Evolutionary conservation across 2,888 invertebrate genomes (phyloP).

Genomic region (Diarsia rubi): DNA sequence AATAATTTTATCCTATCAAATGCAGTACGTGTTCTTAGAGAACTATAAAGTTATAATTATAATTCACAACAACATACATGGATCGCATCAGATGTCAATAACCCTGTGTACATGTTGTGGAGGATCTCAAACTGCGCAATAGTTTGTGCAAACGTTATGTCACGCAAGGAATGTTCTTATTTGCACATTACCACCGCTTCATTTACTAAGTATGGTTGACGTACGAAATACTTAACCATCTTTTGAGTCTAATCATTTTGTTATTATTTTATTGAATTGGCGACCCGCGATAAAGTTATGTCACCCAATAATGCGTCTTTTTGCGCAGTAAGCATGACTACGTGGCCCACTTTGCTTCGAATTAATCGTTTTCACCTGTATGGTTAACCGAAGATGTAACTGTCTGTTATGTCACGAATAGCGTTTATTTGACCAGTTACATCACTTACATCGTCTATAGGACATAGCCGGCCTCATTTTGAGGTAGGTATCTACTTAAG

Average conservation of each 20-base stretch:
- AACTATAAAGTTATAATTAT: constrained; percentile 2
- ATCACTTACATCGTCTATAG: background rate
- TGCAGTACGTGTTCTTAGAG: background rate
- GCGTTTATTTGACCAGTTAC: background rate
- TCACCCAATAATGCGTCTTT: constrained; percentile 23
- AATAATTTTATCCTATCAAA: constrained; percentile 11
- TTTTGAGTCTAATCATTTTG: background rate
- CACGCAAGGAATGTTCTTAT: constrained; percentile 30
- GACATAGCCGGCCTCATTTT: background rate
- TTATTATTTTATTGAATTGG: background rate
- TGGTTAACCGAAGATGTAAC: constrained; percentile 19
- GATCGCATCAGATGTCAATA: constrained; percentile 45
- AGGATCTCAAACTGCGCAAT: constrained; percentile 42
- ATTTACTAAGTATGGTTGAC: background rate
- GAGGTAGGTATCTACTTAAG: background rate
- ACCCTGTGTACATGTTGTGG: constrained; percentile 21
- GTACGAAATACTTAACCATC: background rate
- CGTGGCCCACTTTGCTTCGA: constrained; percentile 27
- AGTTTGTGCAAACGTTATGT: constrained; percentile 41
- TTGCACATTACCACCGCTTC: constrained; percentile 12
- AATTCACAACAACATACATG: constrained; percentile 6
- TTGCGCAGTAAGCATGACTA: constrained; percentile 21
- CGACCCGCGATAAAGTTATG: constrained; percentile 1
- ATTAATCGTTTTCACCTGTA: constrained; percentile 9
- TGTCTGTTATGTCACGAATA: constrained; percentile 18